Conservation (phyloP, 23 tunicate species). For the Styela clava region DNA sequence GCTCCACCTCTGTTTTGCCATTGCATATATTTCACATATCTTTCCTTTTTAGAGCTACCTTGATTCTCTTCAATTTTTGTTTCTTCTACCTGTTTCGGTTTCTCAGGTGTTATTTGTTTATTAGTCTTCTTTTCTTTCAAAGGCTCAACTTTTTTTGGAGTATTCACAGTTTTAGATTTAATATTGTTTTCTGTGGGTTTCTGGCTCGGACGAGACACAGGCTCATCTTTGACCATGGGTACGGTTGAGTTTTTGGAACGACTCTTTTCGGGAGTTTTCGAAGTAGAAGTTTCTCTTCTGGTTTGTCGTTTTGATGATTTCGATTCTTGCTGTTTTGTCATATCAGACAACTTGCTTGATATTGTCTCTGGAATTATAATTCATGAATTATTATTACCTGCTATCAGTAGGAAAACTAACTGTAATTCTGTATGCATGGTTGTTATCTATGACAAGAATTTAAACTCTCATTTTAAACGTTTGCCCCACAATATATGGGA, state of each 20-base stretch:
- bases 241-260: neutral
- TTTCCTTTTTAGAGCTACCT: conserved; percentile 48
- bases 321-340: neutral
- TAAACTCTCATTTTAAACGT: too few relatives aligned
- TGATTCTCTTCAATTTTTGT: neutral
- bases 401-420: too few relatives aligned
- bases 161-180: neutral
- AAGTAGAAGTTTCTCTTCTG: neutral
- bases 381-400: neutral
- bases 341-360: neutral
- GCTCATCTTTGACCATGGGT: neutral
- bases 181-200: neutral
- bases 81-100: neutral
- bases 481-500: too few relatives aligned
- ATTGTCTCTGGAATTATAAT: neutral
- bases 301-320: neutral
- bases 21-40: conserved; percentile 59
- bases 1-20: conserved; percentile 93
- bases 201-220: neutral
- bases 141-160: neutral
- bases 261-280: neutral
- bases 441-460: too few relatives aligned
- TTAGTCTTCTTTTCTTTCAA: neutral
- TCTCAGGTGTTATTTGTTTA: neutral
- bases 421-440: too few relatives aligned